Evolutionary conservation across 1,140 invertebrate genomes (phyloP).

Genomic region (Dryas iulia): DNA sequence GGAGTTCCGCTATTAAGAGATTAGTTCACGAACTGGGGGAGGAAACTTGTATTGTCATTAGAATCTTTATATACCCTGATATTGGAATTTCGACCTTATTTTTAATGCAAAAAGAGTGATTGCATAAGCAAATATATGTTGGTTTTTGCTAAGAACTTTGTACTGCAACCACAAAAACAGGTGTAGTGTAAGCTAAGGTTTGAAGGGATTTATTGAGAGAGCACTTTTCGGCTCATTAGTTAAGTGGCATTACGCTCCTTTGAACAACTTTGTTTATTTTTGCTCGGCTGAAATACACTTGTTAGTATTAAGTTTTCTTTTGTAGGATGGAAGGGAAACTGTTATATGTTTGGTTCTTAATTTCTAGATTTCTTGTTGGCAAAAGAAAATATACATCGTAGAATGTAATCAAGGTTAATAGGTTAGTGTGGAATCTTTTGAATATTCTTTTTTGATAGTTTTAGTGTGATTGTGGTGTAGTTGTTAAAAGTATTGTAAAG

Average conservation of each 20-base stretch:
- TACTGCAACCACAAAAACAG: slow-evolving; percentile 49
- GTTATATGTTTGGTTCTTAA: background rate
- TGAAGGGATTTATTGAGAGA: slow-evolving; percentile 42
- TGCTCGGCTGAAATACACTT: slow-evolving; percentile 10
- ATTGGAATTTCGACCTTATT: slow-evolving; percentile 17
- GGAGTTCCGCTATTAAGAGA: slow-evolving; percentile 51
- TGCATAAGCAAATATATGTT: slow-evolving; percentile 9
- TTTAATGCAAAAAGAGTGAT: slow-evolving; percentile 6
- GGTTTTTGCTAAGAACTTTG: slow-evolving; percentile 27
- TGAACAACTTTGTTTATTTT: slow-evolving; percentile 30
- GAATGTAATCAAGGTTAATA: too few species aligned
- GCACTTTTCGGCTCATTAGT: slow-evolving; percentile 38
- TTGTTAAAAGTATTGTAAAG: too few species aligned
- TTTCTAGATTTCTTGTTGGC: background rate
- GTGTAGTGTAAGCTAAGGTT: slow-evolving; percentile 41
- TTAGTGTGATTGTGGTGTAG: too few species aligned
- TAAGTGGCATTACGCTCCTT: slow-evolving; percentile 32
- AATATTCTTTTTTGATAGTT: too few species aligned
- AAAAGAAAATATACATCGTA: background rate
- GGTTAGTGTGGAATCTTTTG: too few species aligned
- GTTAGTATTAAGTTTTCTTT: slow-evolving; percentile 9
- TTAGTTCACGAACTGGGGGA: slow-evolving; percentile 45
- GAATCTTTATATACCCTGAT: slow-evolving; percentile 9
- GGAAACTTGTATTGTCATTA: slow-evolving; percentile 40
- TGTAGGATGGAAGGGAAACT: background rate